Percentiles rank a stretch among this genome's conserved stretches.
These are phyloP conservation scores for Stictonetta naevosa DNA, from an alignment of 2,113 vertebrate genomes.

Conservation along the genomic window DNA sequence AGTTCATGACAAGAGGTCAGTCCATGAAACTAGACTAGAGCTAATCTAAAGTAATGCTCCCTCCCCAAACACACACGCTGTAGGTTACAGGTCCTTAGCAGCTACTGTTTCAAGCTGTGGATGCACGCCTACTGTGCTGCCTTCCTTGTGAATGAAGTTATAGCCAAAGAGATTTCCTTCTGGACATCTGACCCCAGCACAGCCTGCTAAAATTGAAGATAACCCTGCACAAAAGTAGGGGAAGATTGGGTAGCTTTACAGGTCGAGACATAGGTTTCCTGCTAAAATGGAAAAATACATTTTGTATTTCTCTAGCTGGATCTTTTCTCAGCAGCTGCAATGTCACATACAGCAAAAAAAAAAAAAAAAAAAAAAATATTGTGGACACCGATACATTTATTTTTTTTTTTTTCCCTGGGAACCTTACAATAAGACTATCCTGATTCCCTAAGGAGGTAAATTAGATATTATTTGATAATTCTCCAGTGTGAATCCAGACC, in stretches of 20 bases:
- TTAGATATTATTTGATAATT: constrained; percentile 38
- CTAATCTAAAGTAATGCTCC: not conserved
- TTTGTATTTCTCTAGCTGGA: not conserved
- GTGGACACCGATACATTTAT: not conserved
- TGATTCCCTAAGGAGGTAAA: constrained; percentile 30
- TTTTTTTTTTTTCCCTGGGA: not conserved
- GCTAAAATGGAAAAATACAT: not conserved
- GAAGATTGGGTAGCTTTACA: not conserved
- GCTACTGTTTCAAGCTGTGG: not conserved
- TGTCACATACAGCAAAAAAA: not conserved
- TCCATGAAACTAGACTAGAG: not conserved
- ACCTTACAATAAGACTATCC: not conserved
- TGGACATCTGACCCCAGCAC: not conserved
- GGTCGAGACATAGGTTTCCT: not conserved
- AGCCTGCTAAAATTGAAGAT: not conserved
- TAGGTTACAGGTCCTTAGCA: not conserved
- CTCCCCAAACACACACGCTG: not conserved
- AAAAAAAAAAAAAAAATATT: constrained; percentile 32
- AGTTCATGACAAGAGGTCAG: not conserved
- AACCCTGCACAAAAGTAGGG: not conserved
- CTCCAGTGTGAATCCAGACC: constrained; percentile 34
- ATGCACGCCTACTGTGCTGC: rapidly evolving
- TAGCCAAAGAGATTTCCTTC: not conserved
- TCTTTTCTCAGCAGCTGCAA: not conserved
- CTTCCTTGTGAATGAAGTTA: not conserved